A percentile compares a stretch with the other conserved stretches of the same genome.
Conservation (phyloP, 2,888 invertebrate species). For the Cephonodes hylas region DNA sequence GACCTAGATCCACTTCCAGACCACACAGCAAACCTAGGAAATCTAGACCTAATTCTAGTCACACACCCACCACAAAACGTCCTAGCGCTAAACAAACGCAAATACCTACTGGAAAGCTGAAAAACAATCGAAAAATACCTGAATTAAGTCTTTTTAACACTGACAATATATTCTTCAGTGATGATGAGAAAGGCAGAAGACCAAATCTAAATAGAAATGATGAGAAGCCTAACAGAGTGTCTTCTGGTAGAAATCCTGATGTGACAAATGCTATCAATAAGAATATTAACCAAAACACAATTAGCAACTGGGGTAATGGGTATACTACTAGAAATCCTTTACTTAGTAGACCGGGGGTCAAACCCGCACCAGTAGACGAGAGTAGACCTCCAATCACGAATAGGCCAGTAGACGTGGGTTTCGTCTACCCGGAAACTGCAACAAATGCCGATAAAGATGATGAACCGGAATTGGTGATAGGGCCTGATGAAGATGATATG, state of each 20-base stretch:
- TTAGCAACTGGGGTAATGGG: background rate
- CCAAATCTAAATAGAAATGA: background rate
- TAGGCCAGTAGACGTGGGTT: conserved; percentile 31
- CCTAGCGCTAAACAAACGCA: background rate
- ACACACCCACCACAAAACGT: conserved; percentile 12
- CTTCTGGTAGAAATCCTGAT: background rate
- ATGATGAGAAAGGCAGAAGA: background rate
- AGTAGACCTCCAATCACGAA: conserved; percentile 64
- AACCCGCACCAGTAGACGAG: conserved; percentile 45
- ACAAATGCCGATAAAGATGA: conserved; percentile 23
- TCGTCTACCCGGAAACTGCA: too few relatives aligned
- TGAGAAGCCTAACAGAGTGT: background rate
- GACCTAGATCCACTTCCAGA: conserved; percentile 22
- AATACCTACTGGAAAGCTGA: background rate
- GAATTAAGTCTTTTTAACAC: too few relatives aligned
- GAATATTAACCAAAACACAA: background rate
- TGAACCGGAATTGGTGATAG: conserved; percentile 48
- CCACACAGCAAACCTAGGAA: conserved; percentile 38
- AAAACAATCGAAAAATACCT: too few relatives aligned
- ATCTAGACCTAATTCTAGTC: conserved; percentile 28
- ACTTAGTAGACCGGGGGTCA: conserved; percentile 43
- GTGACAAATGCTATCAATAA: background rate
- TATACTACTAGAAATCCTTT: background rate
- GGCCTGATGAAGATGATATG: conserved; percentile 63
- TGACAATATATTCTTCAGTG: background rate